Evolutionary conservation across 2,113 vertebrate species (phyloP).

Genomic region (Crotophaga sulcirostris): DNA sequence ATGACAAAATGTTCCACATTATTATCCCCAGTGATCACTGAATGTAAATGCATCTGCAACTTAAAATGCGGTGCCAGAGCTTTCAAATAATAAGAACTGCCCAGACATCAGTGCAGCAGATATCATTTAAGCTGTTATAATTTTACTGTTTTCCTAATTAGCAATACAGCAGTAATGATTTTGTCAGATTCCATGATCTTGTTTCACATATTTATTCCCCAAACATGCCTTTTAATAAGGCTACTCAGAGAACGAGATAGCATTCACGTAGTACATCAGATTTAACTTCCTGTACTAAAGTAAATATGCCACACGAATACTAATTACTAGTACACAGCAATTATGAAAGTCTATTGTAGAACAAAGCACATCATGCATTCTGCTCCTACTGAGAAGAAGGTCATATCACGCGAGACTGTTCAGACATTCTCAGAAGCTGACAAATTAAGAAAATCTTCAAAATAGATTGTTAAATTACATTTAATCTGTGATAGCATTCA

Average conservation of each 20-base stretch:
- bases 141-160: neutral
- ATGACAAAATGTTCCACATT: neutral
- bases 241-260: neutral
- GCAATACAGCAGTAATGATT: neutral
- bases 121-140: neutral
- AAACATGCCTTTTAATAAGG: neutral
- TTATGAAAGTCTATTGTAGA: neutral
- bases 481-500: neutral
- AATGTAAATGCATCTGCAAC: neutral
- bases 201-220: neutral
- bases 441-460: neutral
- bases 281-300: neutral
- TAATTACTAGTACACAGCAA: neutral
- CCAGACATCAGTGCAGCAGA: neutral
- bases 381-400: neutral
- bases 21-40: neutral
- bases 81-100: neutral
- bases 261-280: neutral
- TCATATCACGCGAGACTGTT: neutral
- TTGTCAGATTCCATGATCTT: neutral
- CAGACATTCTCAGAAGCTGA: neutral
- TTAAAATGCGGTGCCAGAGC: neutral
- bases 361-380: neutral
- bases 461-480: neutral
- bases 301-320: neutral